Percentiles rank a stretch among this genome's conserved stretches.
Conservation (phyloP, 2,888 invertebrate genomes). For the Hyles lineata region DNA sequence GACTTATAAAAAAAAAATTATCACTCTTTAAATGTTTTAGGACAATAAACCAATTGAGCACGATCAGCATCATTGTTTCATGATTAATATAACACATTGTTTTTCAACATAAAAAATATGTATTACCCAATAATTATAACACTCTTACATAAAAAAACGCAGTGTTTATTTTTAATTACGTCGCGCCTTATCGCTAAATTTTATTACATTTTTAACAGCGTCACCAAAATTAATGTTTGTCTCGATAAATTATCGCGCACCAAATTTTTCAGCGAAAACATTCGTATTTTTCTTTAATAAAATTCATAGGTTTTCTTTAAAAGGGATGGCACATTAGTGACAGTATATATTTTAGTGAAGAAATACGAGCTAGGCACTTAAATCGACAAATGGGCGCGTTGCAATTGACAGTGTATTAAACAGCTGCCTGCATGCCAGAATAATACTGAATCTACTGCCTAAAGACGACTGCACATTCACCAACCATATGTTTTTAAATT, state of each 20-base stretch:
- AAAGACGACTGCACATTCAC: constrained; percentile 46
- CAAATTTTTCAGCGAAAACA: constrained; percentile 24
- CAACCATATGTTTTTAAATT: background rate
- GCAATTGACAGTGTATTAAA: constrained; percentile 84
- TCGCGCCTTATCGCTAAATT: constrained; percentile 30
- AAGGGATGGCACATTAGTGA: constrained; percentile 43
- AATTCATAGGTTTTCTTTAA: constrained; percentile 31
- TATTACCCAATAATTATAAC: constrained; percentile 13
- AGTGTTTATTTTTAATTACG: constrained; percentile 36
- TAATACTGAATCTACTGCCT: constrained; percentile 55
- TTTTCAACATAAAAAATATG: background rate
- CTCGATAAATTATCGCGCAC: constrained; percentile 14
- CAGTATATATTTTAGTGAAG: constrained; percentile 64
- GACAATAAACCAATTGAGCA: no score
- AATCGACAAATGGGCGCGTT: constrained; percentile 81
- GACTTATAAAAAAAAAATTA: no score
- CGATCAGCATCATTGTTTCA: no score
- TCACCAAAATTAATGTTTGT: constrained; percentile 33
- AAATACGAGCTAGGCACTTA: constrained; percentile 74
- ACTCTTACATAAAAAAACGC: constrained; percentile 29
- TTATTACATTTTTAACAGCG: constrained; percentile 34
- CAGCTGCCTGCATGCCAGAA: constrained; percentile 80
- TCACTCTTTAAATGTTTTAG: no score
- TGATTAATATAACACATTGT: background rate
- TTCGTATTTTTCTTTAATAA: constrained; percentile 28